Percentiles rank a stretch among this genome's conserved stretches.
phyloP scores from a whole-genome alignment of 2,888 invertebrate genomes.

The Timandra comae region DNA sequence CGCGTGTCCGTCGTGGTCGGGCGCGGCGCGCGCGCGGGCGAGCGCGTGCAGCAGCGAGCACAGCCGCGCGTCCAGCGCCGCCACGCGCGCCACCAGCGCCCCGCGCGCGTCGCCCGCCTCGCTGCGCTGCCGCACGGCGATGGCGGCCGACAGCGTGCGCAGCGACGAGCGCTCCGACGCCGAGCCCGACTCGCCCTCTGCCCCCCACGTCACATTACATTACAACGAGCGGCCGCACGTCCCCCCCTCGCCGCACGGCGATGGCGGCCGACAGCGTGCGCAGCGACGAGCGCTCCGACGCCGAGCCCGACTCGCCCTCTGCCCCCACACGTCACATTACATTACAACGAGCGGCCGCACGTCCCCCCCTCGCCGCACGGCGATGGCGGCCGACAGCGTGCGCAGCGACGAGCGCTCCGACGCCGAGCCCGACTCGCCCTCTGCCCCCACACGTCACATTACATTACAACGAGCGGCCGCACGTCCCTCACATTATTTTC shows the following conservation, averaged over 20 bases:
- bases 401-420: slow-evolving; percentile 83
- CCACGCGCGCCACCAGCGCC: slow-evolving; percentile 42
- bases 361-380: slow-evolving; percentile 80
- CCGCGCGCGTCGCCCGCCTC: slow-evolving; percentile 75
- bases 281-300: slow-evolving; percentile 80
- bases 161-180: slow-evolving; percentile 81
- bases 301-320: slow-evolving; percentile 48
- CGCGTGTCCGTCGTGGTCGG: no score
- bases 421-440: slow-evolving; percentile 46
- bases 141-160: slow-evolving; percentile 86
- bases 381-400: slow-evolving; percentile 86
- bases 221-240: slow-evolving; percentile 44
- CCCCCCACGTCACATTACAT: background rate
- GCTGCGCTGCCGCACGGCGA: slow-evolving; percentile 82
- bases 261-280: slow-evolving; percentile 88
- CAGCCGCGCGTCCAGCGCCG: slow-evolving; percentile 79
- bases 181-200: slow-evolving; percentile 45
- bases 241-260: slow-evolving; percentile 80
- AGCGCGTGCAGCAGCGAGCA: slow-evolving; percentile 85
- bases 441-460: slow-evolving; percentile 15
- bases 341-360: slow-evolving; percentile 39
- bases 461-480: slow-evolving; percentile 34
- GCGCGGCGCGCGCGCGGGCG: slow-evolving; percentile 82
- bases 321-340: slow-evolving; percentile 7
- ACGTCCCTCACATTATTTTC: slow-evolving; percentile 55